These are phyloP conservation scores for Scylla paramamosain DNA, from an alignment of 1,140 invertebrate species.

Conservation along the genomic window DNA sequence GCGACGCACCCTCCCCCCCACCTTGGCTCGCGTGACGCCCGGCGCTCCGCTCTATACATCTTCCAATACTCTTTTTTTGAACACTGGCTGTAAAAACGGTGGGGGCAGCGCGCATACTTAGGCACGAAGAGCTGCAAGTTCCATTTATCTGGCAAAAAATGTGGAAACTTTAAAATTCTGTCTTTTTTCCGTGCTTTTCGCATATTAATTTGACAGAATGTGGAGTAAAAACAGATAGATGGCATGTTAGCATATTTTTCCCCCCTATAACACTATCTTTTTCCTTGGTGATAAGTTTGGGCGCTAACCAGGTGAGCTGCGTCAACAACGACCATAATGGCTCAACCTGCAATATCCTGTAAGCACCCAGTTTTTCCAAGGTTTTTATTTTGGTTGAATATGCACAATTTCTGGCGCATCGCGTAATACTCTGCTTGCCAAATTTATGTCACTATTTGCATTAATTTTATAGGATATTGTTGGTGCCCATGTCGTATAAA, in stretches of 20 bases:
- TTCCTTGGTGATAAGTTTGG: conserved; percentile 69
- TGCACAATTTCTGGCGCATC: conserved; percentile 72
- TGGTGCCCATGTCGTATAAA: conserved; percentile 75
- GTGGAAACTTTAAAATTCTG: conserved; percentile 54
- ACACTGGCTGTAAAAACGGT: conserved; percentile 49
- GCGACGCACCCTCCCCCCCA: background rate
- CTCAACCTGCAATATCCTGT: conserved; percentile 69
- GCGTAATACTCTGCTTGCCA: conserved; percentile 72
- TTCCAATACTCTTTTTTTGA: conserved; percentile 56
- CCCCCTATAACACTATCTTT: conserved; percentile 67
- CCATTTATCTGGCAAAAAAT: conserved; percentile 50
- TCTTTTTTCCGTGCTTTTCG: conserved; percentile 58
- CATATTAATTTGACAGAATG: conserved; percentile 70
- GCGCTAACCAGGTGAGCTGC: conserved; percentile 69
- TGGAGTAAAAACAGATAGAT: conserved; percentile 68
- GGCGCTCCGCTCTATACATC: conserved; percentile 45
- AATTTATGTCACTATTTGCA: conserved; percentile 75
- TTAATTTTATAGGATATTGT: conserved; percentile 76
- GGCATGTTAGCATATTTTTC: conserved; percentile 58
- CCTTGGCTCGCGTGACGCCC: background rate
- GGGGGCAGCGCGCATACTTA: conserved; percentile 40
- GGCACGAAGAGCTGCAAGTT: conserved; percentile 54
- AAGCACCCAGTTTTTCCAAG: conserved; percentile 72
- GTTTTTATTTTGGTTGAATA: conserved; percentile 75
- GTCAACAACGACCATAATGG: conserved; percentile 69